Evolutionary conservation across 1,140 invertebrate species (phyloP).

Genomic region (Bombus breviceps): DNA sequence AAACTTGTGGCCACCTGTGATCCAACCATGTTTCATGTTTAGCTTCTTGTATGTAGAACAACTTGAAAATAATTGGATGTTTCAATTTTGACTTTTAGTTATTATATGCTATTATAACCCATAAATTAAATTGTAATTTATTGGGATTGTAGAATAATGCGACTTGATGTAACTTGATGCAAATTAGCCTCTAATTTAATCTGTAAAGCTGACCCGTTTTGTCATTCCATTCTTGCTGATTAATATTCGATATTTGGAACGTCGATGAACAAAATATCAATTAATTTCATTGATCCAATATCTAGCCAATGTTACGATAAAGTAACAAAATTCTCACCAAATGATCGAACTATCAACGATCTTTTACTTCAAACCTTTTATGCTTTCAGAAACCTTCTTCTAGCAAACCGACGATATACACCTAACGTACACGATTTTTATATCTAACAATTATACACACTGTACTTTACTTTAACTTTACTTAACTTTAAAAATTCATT

Average conservation of each 20-base stretch:
- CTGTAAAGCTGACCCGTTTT: no score
- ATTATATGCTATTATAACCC: no score
- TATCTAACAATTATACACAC: no score
- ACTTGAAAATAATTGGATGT: background rate
- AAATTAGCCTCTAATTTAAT: slow-evolving; percentile 7
- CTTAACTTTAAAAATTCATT: background rate
- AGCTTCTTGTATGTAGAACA: background rate
- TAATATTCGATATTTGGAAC: background rate
- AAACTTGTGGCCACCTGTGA: no score
- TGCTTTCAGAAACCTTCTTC: no score
- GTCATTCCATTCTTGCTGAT: background rate
- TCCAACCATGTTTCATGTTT: background rate
- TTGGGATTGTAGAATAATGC: background rate
- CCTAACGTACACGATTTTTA: no score
- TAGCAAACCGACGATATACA: no score
- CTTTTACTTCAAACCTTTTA: no score
- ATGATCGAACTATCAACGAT: no score
- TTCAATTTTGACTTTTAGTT: background rate
- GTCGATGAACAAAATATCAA: background rate
- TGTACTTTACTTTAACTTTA: no score
- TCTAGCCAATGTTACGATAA: background rate
- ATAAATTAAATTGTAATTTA: slow-evolving; percentile 1
- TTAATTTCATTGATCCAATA: background rate
- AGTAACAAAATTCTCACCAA: background rate
- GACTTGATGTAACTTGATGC: background rate